Conservation (phyloP, 2,797 vertebrate species). For the Sebastes steindachneri region DNA sequence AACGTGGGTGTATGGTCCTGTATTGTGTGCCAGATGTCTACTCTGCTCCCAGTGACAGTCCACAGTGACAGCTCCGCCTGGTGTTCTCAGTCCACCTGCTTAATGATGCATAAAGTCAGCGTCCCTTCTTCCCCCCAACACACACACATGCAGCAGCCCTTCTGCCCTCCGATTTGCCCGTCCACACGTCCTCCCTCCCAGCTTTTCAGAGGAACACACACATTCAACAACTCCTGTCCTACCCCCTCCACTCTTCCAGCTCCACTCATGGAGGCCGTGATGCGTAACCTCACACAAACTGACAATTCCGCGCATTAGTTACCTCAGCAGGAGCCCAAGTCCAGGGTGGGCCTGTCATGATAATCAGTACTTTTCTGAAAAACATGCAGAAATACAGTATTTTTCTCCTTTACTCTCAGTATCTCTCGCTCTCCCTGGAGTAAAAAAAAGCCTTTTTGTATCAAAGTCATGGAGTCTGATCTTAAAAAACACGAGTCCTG, state of each 20-base stretch:
- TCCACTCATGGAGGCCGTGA: conserved; percentile 54
- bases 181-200: conserved; percentile 50
- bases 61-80: conserved; percentile 57
- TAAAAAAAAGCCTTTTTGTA: conserved; percentile 42
- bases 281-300: conserved; percentile 74
- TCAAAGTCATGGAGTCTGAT: conserved; percentile 39
- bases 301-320: conserved; percentile 71
- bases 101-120: conserved; percentile 81
- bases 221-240: conserved; percentile 29
- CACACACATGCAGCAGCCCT: conserved; percentile 12
- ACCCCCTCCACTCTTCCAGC: conserved; percentile 36
- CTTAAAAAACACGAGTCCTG: conserved; percentile 25
- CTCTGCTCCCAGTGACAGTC: conserved; percentile 43
- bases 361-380: conserved; percentile 57
- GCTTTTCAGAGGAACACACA: conserved; percentile 38
- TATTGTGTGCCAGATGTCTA: conserved; percentile 75
- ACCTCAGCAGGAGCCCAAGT: conserved; percentile 58
- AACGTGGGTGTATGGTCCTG: conserved; percentile 61
- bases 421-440: conserved; percentile 31
- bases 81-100: conserved; percentile 75
- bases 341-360: conserved; percentile 58
- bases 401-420: not conserved
- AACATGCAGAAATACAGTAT: conserved; percentile 39
- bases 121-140: conserved; percentile 42
- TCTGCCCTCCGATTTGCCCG: conserved; percentile 48